Conservation (phyloP, 2,888 invertebrate species). For the Brassicogethes aeneus region DNA sequence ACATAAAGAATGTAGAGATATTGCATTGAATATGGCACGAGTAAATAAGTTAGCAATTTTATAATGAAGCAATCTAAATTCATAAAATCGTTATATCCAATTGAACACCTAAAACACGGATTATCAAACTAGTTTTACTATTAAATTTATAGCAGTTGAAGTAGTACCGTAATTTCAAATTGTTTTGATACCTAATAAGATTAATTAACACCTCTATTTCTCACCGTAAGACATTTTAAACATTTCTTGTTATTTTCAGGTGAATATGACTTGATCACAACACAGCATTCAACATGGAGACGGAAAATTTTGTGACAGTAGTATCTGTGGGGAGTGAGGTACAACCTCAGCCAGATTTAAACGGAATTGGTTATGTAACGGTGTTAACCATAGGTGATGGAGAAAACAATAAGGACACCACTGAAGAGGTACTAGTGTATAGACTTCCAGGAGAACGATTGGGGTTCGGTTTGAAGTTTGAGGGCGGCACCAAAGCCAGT, state of each 20-base stretch:
- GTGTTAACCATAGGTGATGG: conserved; percentile 51
- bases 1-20: too few relatives aligned
- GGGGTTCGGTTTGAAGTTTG: conserved; percentile 86
- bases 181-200: too few relatives aligned
- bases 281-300: conserved; percentile 17
- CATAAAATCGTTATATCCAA: too few relatives aligned
- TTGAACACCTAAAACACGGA: too few relatives aligned
- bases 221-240: too few relatives aligned
- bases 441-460: conserved; percentile 82
- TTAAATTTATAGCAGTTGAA: not conserved
- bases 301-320: conserved; percentile 48
- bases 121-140: not conserved
- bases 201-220: too few relatives aligned
- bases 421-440: conserved; percentile 71
- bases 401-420: conserved; percentile 37
- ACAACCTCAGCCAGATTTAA: conserved; percentile 25
- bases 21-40: too few relatives aligned
- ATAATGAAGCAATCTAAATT: too few relatives aligned
- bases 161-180: not conserved
- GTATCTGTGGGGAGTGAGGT: conserved; percentile 48
- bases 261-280: conserved; percentile 6
- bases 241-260: too few relatives aligned
- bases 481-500: conserved; percentile 76
- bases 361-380: conserved; percentile 46
- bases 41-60: too few relatives aligned